Conservation (phyloP, 2,888 invertebrate species). For the Bombylius major region DNA sequence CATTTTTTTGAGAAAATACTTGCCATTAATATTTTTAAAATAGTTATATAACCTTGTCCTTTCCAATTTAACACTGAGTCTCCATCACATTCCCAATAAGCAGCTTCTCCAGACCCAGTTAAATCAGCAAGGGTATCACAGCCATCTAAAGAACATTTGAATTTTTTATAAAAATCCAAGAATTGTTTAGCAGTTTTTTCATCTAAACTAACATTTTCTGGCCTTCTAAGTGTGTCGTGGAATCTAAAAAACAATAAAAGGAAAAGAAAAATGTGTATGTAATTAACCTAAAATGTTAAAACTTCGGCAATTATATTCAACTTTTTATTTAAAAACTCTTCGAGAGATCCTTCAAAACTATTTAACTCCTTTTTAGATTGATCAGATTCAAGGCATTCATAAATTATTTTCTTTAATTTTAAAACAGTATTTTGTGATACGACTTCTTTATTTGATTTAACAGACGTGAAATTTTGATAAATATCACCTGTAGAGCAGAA, state of each 20-base stretch:
- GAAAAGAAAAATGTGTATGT: not conserved
- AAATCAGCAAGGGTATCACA: conserved; percentile 52
- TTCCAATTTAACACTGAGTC: conserved; percentile 61
- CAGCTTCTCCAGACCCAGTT: conserved; percentile 48
- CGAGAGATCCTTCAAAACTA: conserved; percentile 27
- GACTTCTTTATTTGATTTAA: conserved; percentile 33
- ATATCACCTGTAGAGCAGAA: conserved; percentile 23
- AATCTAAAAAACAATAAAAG: conserved; percentile 7
- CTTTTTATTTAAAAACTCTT: conserved; percentile 21
- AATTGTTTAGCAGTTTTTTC: conserved; percentile 38
- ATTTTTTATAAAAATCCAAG: conserved; percentile 47
- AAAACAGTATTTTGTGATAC: conserved; percentile 27
- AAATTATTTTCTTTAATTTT: conserved; percentile 29
- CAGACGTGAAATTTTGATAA: conserved; percentile 26
- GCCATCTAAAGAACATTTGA: conserved; percentile 40
- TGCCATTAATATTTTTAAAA: conserved; percentile 59
- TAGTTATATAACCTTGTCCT: conserved; percentile 51
- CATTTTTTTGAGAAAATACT: conserved; percentile 16
- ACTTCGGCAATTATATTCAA: not conserved
- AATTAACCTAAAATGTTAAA: not conserved
- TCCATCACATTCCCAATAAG: conserved; percentile 57
- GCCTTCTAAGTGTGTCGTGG: conserved; percentile 20
- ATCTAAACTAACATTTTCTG: conserved; percentile 29
- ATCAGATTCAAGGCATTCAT: conserved; percentile 26
- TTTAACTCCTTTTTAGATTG: conserved; percentile 15